Evolutionary conservation across 2,797 vertebrate genomes (phyloP).

Genomic region (Phylloscopus collybita): DNA sequence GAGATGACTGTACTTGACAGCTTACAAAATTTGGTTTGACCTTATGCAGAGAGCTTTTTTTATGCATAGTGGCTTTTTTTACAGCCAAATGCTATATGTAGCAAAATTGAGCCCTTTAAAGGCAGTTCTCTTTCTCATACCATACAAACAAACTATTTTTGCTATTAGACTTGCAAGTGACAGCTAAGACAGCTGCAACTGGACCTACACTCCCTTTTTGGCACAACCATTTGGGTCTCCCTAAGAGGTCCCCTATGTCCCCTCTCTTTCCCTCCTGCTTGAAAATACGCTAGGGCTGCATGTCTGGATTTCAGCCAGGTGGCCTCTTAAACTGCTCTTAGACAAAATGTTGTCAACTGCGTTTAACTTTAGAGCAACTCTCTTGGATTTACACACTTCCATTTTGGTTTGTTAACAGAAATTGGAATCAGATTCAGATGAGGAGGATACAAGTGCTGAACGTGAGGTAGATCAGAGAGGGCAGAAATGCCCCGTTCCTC

Average conservation of each 20-base stretch:
- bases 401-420: slow-evolving; percentile 77
- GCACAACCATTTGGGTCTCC: background rate
- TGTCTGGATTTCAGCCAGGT: background rate
- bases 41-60: background rate
- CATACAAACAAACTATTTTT: background rate
- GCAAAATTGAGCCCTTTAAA: background rate
- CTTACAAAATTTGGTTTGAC: background rate
- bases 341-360: background rate
- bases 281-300: background rate
- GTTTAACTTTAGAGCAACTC: background rate
- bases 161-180: background rate
- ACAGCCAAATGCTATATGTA: background rate
- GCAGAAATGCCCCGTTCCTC: slow-evolving; percentile 56
- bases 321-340: background rate
- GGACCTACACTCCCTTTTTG: background rate
- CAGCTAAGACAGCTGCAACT: background rate
- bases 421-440: slow-evolving; percentile 67
- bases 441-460: background rate
- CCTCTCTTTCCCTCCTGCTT: accelerated
- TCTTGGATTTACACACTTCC: background rate
- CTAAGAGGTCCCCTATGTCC: accelerated
- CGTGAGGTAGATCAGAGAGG: slow-evolving; percentile 63
- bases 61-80: background rate
- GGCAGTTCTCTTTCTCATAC: background rate
- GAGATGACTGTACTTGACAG: background rate